Evolutionary conservation across 1,140 invertebrate genomes (phyloP).

Genomic region (Atopsyche davidsoni): DNA sequence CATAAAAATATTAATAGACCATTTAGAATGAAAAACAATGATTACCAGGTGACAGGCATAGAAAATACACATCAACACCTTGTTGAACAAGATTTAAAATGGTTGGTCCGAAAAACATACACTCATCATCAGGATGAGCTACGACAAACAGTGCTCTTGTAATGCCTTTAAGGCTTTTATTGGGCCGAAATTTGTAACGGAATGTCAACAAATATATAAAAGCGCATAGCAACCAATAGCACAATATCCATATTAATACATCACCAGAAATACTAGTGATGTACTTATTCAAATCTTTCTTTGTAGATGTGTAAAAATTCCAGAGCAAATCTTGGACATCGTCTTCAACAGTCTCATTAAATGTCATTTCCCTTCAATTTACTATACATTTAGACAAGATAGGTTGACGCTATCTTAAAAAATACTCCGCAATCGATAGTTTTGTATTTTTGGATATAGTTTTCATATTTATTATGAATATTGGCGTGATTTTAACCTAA

Average conservation of each 20-base stretch:
- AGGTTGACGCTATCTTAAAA: background rate
- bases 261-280: constrained; percentile 14
- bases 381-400: background rate
- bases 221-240: constrained; percentile 15
- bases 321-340: constrained; percentile 13
- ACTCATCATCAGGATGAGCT: constrained; percentile 96
- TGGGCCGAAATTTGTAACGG: constrained; percentile 7
- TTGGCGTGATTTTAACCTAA: constrained; percentile 2
- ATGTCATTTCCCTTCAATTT: constrained; percentile 20
- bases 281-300: constrained; percentile 15
- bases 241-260: constrained; percentile 13
- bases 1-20: too few relatives aligned
- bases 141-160: constrained; percentile 24
- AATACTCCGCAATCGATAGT: background rate
- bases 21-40: too few relatives aligned
- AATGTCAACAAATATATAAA: constrained; percentile 7
- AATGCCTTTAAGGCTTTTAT: constrained; percentile 6
- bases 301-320: constrained; percentile 4
- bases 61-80: constrained; percentile 63
- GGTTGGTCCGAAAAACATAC: constrained; percentile 96
- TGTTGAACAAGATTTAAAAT: constrained; percentile 64
- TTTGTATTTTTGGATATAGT: background rate
- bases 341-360: constrained; percentile 8
- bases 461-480: background rate
- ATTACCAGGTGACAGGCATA: constrained; percentile 86